Conservation (phyloP, 2,888 invertebrate species). For the Ceramica pisi region DNA sequence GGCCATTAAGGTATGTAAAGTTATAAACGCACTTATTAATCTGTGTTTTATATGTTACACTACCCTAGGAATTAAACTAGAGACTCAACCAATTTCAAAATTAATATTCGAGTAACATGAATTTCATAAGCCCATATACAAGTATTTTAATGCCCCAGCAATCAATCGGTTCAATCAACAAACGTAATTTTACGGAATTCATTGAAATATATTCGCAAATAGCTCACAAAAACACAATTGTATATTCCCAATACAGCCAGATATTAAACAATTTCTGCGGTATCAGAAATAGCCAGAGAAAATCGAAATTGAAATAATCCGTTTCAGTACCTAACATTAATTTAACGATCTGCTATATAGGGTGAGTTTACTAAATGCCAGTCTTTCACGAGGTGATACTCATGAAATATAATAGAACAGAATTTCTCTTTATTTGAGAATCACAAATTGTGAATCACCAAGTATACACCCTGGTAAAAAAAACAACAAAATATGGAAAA, state of each 20-base stretch:
- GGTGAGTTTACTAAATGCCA: background rate
- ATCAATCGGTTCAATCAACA: background rate
- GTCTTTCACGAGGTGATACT: background rate
- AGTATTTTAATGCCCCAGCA: background rate
- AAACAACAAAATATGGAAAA: no score
- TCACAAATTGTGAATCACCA: no score
- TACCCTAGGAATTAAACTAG: background rate
- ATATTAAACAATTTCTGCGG: conserved; percentile 4
- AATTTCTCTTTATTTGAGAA: no score
- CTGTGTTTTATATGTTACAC: background rate
- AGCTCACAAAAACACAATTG: background rate
- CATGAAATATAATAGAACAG: no score
- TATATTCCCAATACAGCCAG: conserved; percentile 11
- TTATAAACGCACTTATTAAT: background rate
- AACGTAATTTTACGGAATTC: background rate
- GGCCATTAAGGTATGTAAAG: no score
- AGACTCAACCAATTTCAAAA: background rate
- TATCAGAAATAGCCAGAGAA: conserved; percentile 8
- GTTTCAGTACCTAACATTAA: conserved; percentile 23
- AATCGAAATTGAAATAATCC: conserved; percentile 28
- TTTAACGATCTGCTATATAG: background rate
- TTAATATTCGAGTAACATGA: background rate
- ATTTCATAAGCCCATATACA: background rate
- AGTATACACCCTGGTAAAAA: no score
- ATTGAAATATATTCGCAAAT: background rate